A percentile compares a stretch with the other conserved stretches of the same genome.
Evolutionary conservation across 2,113 vertebrate species (phyloP).

Genomic region (Anoplopoma fimbria): DNA sequence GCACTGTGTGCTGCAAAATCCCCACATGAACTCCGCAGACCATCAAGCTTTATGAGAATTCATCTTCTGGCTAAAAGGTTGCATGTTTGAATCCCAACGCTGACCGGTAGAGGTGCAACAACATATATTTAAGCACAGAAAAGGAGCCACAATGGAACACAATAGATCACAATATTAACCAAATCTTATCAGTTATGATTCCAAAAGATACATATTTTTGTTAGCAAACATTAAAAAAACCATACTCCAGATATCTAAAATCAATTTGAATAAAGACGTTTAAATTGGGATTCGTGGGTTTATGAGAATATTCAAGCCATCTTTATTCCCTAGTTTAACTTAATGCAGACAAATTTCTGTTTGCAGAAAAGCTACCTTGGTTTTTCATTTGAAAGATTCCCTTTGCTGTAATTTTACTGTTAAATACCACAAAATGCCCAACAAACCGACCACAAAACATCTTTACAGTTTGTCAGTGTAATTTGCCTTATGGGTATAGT

Average conservation of each 20-base stretch:
- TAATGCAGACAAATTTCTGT: background rate
- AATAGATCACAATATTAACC: too few relatives aligned
- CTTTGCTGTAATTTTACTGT: background rate
- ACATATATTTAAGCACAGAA: background rate
- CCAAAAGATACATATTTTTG: background rate
- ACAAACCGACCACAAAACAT: background rate
- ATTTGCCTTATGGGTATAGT: background rate
- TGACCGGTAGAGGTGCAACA: background rate
- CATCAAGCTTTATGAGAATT: constrained; percentile 34
- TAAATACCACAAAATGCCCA: background rate
- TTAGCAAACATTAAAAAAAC: constrained; percentile 2
- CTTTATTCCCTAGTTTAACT: constrained; percentile 19
- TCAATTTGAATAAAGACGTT: constrained; percentile 18
- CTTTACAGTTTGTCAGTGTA: background rate
- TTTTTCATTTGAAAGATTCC: background rate
- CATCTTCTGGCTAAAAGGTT: constrained; percentile 24
- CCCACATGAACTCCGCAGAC: constrained; percentile 69
- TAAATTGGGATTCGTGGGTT: constrained; percentile 39
- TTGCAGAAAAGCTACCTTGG: background rate
- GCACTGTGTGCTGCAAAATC: constrained; percentile 63
- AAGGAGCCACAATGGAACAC: background rate
- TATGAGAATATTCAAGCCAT: background rate
- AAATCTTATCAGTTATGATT: constrained; percentile 17
- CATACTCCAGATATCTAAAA: constrained; percentile 23
- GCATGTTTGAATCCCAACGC: constrained; percentile 2